Conservation (phyloP, 2,888 invertebrate species). For the Pachliopta kotzebuea region DNA sequence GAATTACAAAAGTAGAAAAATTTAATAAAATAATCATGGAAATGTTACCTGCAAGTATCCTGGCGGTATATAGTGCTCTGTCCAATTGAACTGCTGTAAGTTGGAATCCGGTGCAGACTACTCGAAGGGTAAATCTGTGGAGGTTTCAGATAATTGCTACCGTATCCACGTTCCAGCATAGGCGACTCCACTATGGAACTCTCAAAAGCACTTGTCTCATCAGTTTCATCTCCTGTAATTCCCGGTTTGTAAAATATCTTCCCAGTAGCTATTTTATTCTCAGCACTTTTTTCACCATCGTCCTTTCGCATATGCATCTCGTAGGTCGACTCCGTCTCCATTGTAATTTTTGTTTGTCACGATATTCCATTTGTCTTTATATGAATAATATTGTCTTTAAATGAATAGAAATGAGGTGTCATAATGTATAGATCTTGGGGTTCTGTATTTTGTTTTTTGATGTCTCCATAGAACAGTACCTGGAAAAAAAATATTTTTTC, state of each 20-base stretch:
- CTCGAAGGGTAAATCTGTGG: conserved; percentile 59
- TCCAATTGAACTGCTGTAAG: conserved; percentile 81
- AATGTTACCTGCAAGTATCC: conserved; percentile 77
- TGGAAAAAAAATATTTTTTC: not conserved
- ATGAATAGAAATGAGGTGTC: conserved; percentile 1
- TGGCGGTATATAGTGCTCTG: conserved; percentile 77
- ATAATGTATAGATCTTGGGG: conserved; percentile 12
- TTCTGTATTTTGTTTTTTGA: not conserved
- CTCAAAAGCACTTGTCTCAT: conserved; percentile 73
- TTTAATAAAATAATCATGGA: not conserved
- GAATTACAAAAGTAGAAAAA: not conserved
- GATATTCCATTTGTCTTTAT: conserved; percentile 41
- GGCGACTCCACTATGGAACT: conserved; percentile 69
- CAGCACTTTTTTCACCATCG: conserved; percentile 45
- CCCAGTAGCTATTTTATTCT: conserved; percentile 55
- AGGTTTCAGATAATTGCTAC: conserved; percentile 55
- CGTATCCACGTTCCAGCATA: conserved; percentile 56
- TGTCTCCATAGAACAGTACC: conserved; percentile 14
- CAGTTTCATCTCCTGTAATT: conserved; percentile 68
- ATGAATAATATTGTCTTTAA: not conserved
- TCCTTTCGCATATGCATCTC: conserved; percentile 64
- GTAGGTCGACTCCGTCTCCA: conserved; percentile 54
- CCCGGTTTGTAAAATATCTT: conserved; percentile 76
- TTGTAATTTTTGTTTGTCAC: conserved; percentile 46
- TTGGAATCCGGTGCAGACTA: conserved; percentile 80